Conservation (phyloP, 2,888 invertebrate genomes). For the Heliconius sara region DNA sequence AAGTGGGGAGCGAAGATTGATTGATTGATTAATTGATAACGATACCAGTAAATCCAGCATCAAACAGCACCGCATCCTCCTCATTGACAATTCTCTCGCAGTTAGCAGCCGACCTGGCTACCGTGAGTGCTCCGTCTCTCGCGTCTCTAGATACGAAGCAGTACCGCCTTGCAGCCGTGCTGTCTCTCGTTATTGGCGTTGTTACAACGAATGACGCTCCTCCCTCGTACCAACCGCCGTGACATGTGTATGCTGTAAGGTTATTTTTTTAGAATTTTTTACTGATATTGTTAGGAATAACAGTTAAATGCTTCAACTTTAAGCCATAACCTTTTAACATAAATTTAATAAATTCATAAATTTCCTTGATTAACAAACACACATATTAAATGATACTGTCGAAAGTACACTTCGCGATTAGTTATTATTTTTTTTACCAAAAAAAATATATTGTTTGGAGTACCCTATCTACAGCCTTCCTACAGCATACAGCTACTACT, state of each 20-base stretch:
- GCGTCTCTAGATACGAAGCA: constrained; percentile 90
- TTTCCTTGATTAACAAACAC: too few species aligned
- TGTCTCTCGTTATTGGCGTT: constrained; percentile 87
- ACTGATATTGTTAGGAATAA: too few species aligned
- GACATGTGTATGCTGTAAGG: constrained; percentile 91
- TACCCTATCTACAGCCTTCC: too few species aligned
- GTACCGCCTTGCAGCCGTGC: constrained; percentile 87
- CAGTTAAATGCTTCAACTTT: too few species aligned
- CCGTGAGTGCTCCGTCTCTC: constrained; percentile 74
- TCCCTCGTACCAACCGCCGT: constrained; percentile 94
- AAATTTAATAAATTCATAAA: too few species aligned
- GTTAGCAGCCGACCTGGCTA: constrained; percentile 86
- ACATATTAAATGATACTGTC: too few species aligned
- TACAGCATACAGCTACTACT: too few species aligned
- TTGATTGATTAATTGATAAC: neutral
- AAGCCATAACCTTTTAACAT: too few species aligned
- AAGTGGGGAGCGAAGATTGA: too few species aligned
- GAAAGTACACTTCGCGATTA: too few species aligned
- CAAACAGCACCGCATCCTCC: constrained; percentile 85
- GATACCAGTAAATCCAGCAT: constrained; percentile 85
- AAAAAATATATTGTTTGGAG: too few species aligned
- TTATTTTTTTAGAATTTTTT: neutral
- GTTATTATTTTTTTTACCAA: too few species aligned
- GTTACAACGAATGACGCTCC: constrained; percentile 94
- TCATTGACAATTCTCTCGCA: constrained; percentile 81